These are phyloP conservation scores for Stichopus chloronotus DNA, from an alignment of 35 echinoderm and acorn worm genomes.

Conservation along the genomic window DNA sequence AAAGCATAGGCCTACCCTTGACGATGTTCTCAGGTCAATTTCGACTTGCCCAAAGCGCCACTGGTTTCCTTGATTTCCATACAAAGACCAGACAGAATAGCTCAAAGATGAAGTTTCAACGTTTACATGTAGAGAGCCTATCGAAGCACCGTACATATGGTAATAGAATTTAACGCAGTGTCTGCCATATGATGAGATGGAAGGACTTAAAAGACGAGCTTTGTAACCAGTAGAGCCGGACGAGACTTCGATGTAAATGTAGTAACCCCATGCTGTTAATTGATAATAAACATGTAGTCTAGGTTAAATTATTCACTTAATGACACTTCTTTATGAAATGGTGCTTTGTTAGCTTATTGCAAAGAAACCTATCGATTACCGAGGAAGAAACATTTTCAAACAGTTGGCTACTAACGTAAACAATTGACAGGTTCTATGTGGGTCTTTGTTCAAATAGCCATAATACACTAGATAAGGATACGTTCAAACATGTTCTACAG, in stretches of 20 bases:
- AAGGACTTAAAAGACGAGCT: conserved; percentile 59
- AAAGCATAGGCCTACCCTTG: background rate
- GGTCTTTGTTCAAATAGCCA: too few relatives aligned
- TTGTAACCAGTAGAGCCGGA: conserved; percentile 10
- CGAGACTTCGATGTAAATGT: conserved; percentile 70
- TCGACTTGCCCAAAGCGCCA: background rate
- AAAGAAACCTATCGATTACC: background rate
- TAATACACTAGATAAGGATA: too few relatives aligned
- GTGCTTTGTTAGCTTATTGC: background rate
- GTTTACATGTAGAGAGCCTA: conserved; percentile 4
- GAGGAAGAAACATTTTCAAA: too few relatives aligned
- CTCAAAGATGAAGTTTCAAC: background rate
- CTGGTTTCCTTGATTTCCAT: background rate
- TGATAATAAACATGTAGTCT: background rate
- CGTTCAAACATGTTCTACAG: too few relatives aligned
- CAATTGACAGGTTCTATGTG: too few relatives aligned
- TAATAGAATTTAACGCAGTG: conserved; percentile 19
- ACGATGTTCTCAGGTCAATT: background rate
- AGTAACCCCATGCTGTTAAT: conserved; percentile 41
- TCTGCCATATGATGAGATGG: background rate
- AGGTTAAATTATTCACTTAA: background rate
- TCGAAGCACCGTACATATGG: conserved; percentile 39
- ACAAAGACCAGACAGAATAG: background rate
- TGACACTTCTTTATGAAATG: background rate
- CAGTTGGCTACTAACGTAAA: too few relatives aligned